Base-by-base conservation (phyloP, 2,888 invertebrate genomes). In the Helobdella robusta region DNA sequence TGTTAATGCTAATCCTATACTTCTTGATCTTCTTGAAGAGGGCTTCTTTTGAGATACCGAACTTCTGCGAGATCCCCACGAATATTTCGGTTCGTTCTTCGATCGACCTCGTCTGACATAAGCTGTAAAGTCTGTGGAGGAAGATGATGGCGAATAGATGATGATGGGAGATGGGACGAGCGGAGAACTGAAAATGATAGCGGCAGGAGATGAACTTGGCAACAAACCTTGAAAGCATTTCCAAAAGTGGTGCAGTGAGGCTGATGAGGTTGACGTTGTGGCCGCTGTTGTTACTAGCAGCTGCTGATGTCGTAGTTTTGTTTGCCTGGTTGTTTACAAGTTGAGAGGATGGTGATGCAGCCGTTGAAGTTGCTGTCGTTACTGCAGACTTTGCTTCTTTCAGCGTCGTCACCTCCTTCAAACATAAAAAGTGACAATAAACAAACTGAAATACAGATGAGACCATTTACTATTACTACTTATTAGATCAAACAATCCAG, bases 21-120 rank as follows among this genome's bases (percentile, higher is more conserved):
- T 83, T 84, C 73, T 84, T 84, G 40, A 82, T 83, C 62, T 84
- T 78, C 72, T 83, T 83, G 68, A 82, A 76, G 48, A 85, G 76
- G 1, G 84, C 83, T 59, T 82, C 81, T 76, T 83, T 84, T 32
- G 25, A 50, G n/a, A 46, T 15, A 20, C 48, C 48, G 34, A 48
- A 46, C 20, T 23, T 30, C 6, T 8, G 28, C 3, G 32, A 32
- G n/a, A 62, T 23, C 28, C 34, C 20, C 35, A 50, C 62, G 25
- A 62, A 62, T 8, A 62, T 23, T 2, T 30, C n/a, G 28, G 30
- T 36, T 34, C 50, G 48, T 15, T 23, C 46, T 35, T 56, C 46
- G 20, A 2, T 25, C n/a, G 25, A 23, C 15, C 28, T 25, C 1
- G 28, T 56, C 56, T 54, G 64, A 23, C 36, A 54, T 56, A 64